Evolutionary conservation across 2,797 vertebrate genomes (phyloP).

Genomic region (Epinephelus malabaricus): DNA sequence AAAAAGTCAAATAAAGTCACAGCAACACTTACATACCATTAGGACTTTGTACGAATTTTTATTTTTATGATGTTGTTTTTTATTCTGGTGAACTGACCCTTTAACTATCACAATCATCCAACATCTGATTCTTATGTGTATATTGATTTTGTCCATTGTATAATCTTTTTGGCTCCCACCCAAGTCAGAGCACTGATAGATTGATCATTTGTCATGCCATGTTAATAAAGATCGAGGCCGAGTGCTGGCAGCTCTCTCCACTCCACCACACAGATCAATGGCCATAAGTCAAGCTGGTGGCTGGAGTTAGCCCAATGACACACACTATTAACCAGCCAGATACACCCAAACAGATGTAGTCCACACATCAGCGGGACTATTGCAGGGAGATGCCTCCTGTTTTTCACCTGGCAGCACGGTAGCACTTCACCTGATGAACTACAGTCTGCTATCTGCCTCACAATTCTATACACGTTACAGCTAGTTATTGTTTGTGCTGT

Average conservation of each 20-base stretch:
- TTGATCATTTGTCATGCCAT: conserved; percentile 75
- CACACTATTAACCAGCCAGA: conserved; percentile 65
- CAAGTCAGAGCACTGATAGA: conserved; percentile 52
- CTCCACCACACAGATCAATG: conserved; percentile 71
- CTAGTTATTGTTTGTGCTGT: not conserved
- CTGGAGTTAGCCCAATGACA: conserved; percentile 70
- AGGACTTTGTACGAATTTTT: not conserved
- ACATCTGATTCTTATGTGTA: conserved; percentile 11
- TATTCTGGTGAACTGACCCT: conserved; percentile 18
- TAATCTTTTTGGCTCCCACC: conserved; percentile 46
- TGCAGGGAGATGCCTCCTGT: conserved; percentile 20
- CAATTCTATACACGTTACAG: not conserved
- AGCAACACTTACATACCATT: not conserved
- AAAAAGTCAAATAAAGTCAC: not conserved
- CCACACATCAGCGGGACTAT: conserved; percentile 21
- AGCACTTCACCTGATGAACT: conserved; percentile 8
- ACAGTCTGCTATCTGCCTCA: not conserved
- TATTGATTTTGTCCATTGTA: conserved; percentile 56
- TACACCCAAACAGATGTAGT: conserved; percentile 46
- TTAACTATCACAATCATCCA: conserved; percentile 12
- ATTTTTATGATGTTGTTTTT: not conserved
- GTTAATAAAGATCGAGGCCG: conserved; percentile 71
- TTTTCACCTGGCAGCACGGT: conserved; percentile 2
- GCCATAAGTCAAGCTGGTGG: conserved; percentile 73
- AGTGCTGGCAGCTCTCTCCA: conserved; percentile 57